Evolutionary conservation across 1,140 invertebrate genomes (phyloP), one percentile per base, ranked within the genome.

Genomic region (Mizuhopecten yessoensis): DNA sequence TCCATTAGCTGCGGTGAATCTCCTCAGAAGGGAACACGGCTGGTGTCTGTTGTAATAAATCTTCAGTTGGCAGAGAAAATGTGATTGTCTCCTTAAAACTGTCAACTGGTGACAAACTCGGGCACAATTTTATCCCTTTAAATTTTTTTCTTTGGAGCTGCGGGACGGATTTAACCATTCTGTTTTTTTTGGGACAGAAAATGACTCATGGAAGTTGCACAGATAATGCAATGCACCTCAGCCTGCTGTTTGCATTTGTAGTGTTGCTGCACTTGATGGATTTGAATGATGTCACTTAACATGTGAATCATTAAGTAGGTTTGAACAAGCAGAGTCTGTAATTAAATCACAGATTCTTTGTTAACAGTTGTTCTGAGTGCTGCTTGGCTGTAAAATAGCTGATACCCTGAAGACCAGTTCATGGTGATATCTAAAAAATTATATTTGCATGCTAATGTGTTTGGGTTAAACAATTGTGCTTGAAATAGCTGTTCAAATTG

Each of bases 61-160:
- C 29, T 75, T 75, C 57, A 75, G 57, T n/a, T 75, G n/a, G 57
- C 57, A 75, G 57, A 75, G 57, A 75, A 75, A 75, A 75, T 75
- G 57, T 75, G 57, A 75, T 75, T 75, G 57, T 75, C 57, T n/a
- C 57, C 57, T 29, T 75, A 75, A 29, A 75, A 75, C 57, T 75
- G 57, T 75, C 57, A 75, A 75, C 57, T 75, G 57, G 15, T 75
- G 57, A 75, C 57, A 75, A 75, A 75, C 57, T 75, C 23, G 1
- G 23, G 9, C n/a, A 29, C 23, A 1, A 29, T 75, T 75, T 75
- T 75, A 29, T 29, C 57, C 57, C 20, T 75, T 75, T 75, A 29
- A 75, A 75, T 29, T 75, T 45, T 9, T 75, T 75, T 75, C 57
- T 75, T n/a, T 7, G 5, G 57, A 75, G 57, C 23, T 75, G 23